A percentile compares a stretch with the other conserved stretches of the same genome.
phyloP scores from a whole-genome alignment of 2,113 vertebrate genomes.

The Alaudala cheleensis region DNA sequence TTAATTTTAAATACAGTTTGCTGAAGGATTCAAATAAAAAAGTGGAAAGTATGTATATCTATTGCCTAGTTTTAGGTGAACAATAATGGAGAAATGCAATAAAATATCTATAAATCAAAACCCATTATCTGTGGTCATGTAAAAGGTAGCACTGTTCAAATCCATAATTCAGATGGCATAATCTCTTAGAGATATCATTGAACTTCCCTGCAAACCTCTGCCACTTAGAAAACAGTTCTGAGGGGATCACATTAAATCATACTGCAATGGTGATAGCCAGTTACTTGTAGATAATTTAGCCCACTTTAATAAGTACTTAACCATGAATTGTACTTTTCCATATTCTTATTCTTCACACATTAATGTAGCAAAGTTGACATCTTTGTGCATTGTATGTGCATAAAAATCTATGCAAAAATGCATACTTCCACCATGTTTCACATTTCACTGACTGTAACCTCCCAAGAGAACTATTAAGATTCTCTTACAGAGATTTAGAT shows the following conservation, averaged over 20 bases:
- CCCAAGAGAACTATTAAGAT: constrained; percentile 33
- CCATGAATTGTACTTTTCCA: constrained; percentile 38
- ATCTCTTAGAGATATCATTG: constrained; percentile 65
- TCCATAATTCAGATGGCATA: constrained; percentile 68
- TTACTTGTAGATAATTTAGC: constrained; percentile 50
- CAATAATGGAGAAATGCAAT: constrained; percentile 56
- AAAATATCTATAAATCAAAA: constrained; percentile 65
- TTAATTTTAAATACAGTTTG: constrained; percentile 58
- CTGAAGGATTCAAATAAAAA: constrained; percentile 30
- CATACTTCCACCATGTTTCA: background rate
- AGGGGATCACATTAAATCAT: constrained; percentile 52
- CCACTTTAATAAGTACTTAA: constrained; percentile 57
- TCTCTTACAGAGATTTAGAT: background rate
- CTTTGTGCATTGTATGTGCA: background rate
- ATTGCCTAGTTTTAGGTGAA: constrained; percentile 54
- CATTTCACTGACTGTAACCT: background rate
- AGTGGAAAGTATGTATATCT: background rate
- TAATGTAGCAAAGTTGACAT: background rate
- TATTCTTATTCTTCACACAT: constrained; percentile 24
- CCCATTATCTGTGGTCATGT: constrained; percentile 33
- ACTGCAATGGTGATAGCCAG: constrained; percentile 15
- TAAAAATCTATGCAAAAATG: constrained; percentile 35
- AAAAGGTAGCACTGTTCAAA: constrained; percentile 64
- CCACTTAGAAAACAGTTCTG: constrained; percentile 52
- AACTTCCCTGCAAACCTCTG: constrained; percentile 66